phyloP scores from a whole-genome alignment of 2,888 invertebrate species.

The Cylloceria caligata region DNA sequence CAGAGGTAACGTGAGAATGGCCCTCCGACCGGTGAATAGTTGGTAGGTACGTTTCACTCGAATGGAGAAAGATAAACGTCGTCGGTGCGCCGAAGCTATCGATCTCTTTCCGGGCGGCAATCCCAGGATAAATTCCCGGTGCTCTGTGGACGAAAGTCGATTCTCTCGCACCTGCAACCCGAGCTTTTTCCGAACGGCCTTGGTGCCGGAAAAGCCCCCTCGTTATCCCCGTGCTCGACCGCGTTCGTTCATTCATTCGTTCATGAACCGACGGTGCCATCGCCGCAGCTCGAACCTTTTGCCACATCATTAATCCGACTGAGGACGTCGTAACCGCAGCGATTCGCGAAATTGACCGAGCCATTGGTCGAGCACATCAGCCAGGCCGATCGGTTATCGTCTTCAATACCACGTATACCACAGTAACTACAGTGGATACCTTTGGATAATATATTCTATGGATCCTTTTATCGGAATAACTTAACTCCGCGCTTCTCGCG shows the following conservation, averaged over 20 bases:
- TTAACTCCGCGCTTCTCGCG: constrained; percentile 41
- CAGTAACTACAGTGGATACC: constrained; percentile 23
- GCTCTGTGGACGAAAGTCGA: constrained; percentile 54
- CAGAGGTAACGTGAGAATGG: constrained; percentile 25
- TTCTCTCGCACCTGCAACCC: constrained; percentile 67
- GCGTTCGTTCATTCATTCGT: constrained; percentile 33
- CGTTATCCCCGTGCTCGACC: constrained; percentile 65
- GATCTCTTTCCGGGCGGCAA: constrained; percentile 56
- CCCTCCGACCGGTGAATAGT: constrained; percentile 50
- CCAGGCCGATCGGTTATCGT: constrained; percentile 54
- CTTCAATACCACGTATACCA: constrained; percentile 33
- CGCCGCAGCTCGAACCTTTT: constrained; percentile 54
- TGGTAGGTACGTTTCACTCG: constrained; percentile 31
- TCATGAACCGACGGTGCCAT: constrained; percentile 44
- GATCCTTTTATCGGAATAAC: constrained; percentile 37
- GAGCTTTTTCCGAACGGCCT: constrained; percentile 64
- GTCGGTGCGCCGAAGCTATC: constrained; percentile 45
- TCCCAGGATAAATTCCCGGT: constrained; percentile 37
- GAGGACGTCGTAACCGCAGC: constrained; percentile 61
- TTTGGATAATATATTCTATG: constrained; percentile 22
- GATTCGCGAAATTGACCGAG: constrained; percentile 64
- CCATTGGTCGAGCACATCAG: constrained; percentile 45
- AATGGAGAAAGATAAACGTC: constrained; percentile 62
- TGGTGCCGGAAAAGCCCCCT: constrained; percentile 62
- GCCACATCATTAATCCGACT: constrained; percentile 70